Evolutionary conservation across 2,113 vertebrate genomes (phyloP).

Genomic region (Rhinolophus sinicus): DNA sequence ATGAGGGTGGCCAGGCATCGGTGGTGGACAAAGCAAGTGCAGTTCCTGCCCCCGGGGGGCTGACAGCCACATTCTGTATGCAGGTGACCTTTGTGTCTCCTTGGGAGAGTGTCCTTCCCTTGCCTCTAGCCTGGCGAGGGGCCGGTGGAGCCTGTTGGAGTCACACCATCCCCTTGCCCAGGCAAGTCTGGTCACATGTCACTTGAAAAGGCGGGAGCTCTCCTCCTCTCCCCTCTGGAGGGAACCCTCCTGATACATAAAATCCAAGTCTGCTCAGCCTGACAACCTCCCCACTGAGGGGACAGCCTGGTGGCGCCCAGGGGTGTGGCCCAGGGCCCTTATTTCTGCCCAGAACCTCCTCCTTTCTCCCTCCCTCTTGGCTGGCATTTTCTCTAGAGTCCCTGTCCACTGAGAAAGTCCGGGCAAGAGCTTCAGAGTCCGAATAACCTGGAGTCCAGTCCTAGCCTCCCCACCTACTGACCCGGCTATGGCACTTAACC

Average conservation of each 20-base stretch:
- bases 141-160: not conserved
- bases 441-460: not conserved
- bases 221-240: not conserved
- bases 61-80: not conserved
- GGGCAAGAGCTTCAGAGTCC: not conserved
- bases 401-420: not conserved
- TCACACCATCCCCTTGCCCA: not conserved
- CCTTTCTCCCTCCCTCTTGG: not conserved
- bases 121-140: not conserved
- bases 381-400: not conserved
- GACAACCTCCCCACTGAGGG: not conserved
- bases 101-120: not conserved
- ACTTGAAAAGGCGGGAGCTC: not conserved
- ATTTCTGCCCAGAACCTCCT: not conserved
- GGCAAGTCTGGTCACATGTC: not conserved
- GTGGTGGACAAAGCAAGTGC: not conserved
- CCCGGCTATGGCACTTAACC: not conserved
- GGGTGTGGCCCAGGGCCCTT: not conserved
- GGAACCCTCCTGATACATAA: not conserved
- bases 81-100: not conserved
- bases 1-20: not conserved
- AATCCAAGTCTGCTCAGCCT: not conserved
- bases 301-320: too few relatives aligned
- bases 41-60: not conserved
- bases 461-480: not conserved